Evolutionary conservation across 1,140 invertebrate genomes (phyloP), one percentile per base, ranked within the genome.

Genomic region (Drusus annulatus): DNA sequence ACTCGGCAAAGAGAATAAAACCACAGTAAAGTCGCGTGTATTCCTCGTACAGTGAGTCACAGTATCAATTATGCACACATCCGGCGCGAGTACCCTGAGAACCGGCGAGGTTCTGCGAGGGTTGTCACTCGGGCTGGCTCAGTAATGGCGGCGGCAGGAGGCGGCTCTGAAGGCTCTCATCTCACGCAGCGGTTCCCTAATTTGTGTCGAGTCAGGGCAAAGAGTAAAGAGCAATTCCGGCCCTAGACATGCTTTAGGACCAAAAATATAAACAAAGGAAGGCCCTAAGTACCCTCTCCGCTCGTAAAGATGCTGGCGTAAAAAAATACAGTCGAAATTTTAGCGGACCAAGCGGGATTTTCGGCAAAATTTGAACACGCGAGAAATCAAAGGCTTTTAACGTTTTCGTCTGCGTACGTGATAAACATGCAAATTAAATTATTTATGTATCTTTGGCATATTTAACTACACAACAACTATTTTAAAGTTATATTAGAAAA

Each of bases 181-280:
- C 65, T 58, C 62, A 76, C 36, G 79, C 56, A 60, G 71, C 56
- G 23, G 52, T 16, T 69, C 63, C 60, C 76, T 80, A 77, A 77
- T 81, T 81, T 81, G 76, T 77, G 80, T 56, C 58, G 71, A 80
- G 58, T 76, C 60, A 60, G 74, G 23, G 75, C 21, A 77, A 77
- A 77, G 79, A 69, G 71, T 73, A 80, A 80, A 80, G 74, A 80
- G 31, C 50, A 69, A 69, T 69, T 69, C 65, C 65, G 65, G 36
- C 65, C 65, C 65, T 50, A 69, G 65, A 69, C 65, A 69, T 69
- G 65, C 65, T 69, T 69, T 69, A 69, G 65, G 65, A 69, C 19
- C 65, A 60, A 75, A 75, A 75, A 75, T 58, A 75, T 75, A 75
- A 58, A 75, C 73, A 75, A 56, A 75, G 52, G 73, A 58, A 75